Conservation (phyloP, 2,113 vertebrate species). For the Dicrurus megarhynchus region DNA sequence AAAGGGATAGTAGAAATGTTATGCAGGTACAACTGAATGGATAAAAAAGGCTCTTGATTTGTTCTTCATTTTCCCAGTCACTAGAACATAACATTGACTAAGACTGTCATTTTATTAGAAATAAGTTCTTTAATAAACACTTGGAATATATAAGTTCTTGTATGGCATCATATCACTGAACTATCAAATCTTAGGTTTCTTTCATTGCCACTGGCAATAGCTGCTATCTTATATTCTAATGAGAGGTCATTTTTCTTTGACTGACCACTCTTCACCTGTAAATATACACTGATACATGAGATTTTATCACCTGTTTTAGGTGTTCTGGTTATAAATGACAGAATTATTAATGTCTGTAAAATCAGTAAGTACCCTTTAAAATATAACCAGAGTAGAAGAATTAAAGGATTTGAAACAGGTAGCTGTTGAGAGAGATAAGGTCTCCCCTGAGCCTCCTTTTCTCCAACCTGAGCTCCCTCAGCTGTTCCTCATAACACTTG, state of each 20-base stretch:
- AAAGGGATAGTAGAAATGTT: not conserved
- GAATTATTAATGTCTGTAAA: not conserved
- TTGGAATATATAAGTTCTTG: not conserved
- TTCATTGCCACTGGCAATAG: not conserved
- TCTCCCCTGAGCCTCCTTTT: not conserved
- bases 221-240: not conserved
- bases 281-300: not conserved
- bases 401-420: not conserved
- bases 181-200: not conserved
- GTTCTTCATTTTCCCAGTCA: not conserved
- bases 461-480: not conserved
- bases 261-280: not conserved
- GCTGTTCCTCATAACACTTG: fast-evolving
- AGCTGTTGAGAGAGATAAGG: not conserved
- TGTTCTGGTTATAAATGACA: not conserved
- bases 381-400: not conserved
- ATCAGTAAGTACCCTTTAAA: not conserved
- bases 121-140: not conserved
- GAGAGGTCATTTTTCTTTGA: not conserved
- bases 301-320: not conserved
- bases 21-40: not conserved
- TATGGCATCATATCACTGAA: not conserved
- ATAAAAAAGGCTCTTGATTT: not conserved
- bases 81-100: not conserved
- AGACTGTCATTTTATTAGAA: not conserved